phyloP scores from a whole-genome alignment of 2,888 invertebrate species.

The Keiferia lycopersicella region DNA sequence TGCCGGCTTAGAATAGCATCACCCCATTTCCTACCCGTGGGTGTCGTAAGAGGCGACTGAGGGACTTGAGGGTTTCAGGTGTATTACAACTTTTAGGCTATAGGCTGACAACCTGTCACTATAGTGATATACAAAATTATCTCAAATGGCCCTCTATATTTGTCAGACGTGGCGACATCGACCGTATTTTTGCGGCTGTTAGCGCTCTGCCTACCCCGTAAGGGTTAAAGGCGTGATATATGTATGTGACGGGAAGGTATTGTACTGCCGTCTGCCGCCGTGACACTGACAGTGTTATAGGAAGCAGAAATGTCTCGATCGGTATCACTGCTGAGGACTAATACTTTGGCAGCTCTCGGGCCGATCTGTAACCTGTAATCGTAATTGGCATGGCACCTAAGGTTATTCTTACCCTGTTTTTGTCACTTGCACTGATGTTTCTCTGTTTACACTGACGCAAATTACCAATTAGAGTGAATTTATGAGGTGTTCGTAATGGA shows the following conservation, averaged over 20 bases:
- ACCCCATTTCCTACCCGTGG: no score
- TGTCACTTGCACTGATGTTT: conserved; percentile 8
- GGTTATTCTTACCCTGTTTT: conserved; percentile 24
- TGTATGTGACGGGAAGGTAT: neutral
- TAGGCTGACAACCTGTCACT: no score
- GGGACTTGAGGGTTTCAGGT: no score
- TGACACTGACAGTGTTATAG: conserved; percentile 10
- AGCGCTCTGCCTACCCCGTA: no score
- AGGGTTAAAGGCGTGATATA: no score
- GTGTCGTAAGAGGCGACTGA: no score
- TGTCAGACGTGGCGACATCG: no score
- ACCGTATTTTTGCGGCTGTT: no score
- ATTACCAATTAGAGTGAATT: conserved; percentile 19
- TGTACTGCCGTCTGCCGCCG: neutral
- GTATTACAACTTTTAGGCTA: no score
- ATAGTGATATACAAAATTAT: no score
- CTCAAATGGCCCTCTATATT: no score
- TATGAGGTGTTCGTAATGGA: neutral
- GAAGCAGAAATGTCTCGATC: conserved; percentile 22
- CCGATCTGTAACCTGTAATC: conserved; percentile 20
- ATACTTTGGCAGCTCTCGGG: conserved; percentile 13
- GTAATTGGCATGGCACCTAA: conserved; percentile 26
- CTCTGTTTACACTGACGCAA: conserved; percentile 9
- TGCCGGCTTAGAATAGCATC: no score
- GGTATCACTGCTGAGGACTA: conserved; percentile 16